Base-by-base conservation (phyloP, 2,888 invertebrate species). In the Cyclophora albipunctata region DNA sequence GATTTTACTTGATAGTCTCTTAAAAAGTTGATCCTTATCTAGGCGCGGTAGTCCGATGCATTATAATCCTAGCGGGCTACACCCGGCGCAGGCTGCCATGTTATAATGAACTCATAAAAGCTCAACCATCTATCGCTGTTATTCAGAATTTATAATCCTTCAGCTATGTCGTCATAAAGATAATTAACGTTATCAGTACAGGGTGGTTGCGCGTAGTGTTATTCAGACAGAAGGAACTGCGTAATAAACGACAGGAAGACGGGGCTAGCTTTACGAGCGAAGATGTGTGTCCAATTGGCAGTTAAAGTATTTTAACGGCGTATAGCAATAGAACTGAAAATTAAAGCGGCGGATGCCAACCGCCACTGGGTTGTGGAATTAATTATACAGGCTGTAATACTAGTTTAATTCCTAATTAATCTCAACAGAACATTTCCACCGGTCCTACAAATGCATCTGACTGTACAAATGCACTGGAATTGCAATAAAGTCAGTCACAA, bases 361-460 rank as follows among this genome's bases (percentile, higher is more conserved):
- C 63, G 60, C 62, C 60, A 62, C 62, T 60, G 62, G 63, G 67
- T 69, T 68, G 67, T 67, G 62, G 71, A 73, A 76, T 81, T 80
- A 81, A 84, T 83, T 81, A 79, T 70, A 68, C 63, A 65, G 69
- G 69, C 72, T 56, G 76, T 77, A 75, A 79, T 76, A 78, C 76
- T 69, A 68, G 73, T 56, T 76, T 77, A 75, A 79, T 76, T 79
- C 75, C 78, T 78, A 76, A 78, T 84, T 83, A 78, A 79, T 79
- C 76, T 77, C 63, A 69, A 81, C 76, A 73, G 66, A 69, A 74
- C 62, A 76, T 79, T 80, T 81, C 69, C 71, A 76, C 66, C 70
- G 69, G 76, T 37, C 37, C 20, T 37, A 5, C 4, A 1, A 4
- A 37, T 5, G 37, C 37, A 37, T 37, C 37, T 37, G 37, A 37